Evolutionary conservation across 2,797 vertebrate genomes (phyloP).

Genomic region (Cuniculus paca): DNA sequence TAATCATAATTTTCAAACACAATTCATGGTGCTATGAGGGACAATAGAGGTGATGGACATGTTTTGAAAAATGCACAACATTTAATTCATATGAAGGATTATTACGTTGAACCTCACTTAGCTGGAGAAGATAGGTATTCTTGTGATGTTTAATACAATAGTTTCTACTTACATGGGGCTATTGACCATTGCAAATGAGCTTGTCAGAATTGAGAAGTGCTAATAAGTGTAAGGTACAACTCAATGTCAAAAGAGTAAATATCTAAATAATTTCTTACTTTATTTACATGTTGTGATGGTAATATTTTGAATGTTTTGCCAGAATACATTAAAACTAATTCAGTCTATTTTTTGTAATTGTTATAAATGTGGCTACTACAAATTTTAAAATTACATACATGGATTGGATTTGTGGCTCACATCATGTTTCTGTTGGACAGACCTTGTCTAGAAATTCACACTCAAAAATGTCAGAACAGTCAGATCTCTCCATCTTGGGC

Average conservation of each 20-base stretch:
- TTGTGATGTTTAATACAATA: background rate
- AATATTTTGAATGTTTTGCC: background rate
- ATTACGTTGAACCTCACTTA: slow-evolving; percentile 25
- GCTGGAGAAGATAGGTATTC: slow-evolving; percentile 6
- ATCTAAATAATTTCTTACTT: slow-evolving; percentile 5
- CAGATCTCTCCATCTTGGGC: background rate
- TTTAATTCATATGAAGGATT: background rate
- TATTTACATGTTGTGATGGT: slow-evolving; percentile 25
- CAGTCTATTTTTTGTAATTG: slow-evolving; percentile 3
- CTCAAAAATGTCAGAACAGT: background rate
- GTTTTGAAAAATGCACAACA: slow-evolving; percentile 24
- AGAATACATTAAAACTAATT: slow-evolving; percentile 37
- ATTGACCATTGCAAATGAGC: background rate
- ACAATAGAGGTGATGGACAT: slow-evolving; percentile 15
- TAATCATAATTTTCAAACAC: slow-evolving; percentile 17
- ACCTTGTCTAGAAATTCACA: background rate
- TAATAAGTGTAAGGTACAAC: slow-evolving; percentile 10
- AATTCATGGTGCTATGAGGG: slow-evolving; percentile 21
- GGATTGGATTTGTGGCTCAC: slow-evolving; percentile 2
- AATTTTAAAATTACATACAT: slow-evolving; percentile 15
- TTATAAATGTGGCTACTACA: slow-evolving; percentile 36
- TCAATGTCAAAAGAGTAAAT: slow-evolving; percentile 34
- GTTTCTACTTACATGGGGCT: background rate
- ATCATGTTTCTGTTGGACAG: slow-evolving; percentile 12
- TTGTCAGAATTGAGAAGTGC: background rate